Evolutionary conservation across 2,888 invertebrate species (phyloP).

Genomic region (Epirrhoe alternata): DNA sequence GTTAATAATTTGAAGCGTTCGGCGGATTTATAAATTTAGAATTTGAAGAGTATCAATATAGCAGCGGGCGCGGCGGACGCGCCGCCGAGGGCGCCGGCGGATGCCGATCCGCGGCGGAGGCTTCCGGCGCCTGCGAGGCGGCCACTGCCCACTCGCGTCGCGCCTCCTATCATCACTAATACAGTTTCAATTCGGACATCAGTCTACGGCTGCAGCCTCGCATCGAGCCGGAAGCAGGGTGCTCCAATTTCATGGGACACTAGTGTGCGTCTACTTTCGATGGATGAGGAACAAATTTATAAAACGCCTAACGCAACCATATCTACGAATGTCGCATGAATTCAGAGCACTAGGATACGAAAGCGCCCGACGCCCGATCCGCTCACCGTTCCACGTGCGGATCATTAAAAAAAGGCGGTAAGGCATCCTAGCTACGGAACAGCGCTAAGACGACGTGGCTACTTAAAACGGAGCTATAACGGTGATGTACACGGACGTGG

Average conservation of each 20-base stretch:
- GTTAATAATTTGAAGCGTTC: conserved; percentile 76
- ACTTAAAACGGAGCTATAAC: conserved; percentile 40
- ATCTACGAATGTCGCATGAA: conserved; percentile 47
- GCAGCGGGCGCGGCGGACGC: conserved; percentile 51
- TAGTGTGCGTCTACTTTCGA: conserved; percentile 37
- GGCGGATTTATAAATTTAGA: conserved; percentile 72
- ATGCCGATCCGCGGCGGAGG: conserved; percentile 32
- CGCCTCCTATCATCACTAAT: conserved; percentile 28
- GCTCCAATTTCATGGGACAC: conserved; percentile 41
- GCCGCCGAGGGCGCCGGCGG: conserved; percentile 36
- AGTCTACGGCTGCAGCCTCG: conserved; percentile 36
- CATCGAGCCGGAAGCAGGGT: conserved; percentile 42
- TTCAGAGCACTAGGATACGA: conserved; percentile 46
- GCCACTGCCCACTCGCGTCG: conserved; percentile 16
- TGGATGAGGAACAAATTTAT: conserved; percentile 39
- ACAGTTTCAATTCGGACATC: conserved; percentile 33
- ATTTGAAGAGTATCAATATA: conserved; percentile 65
- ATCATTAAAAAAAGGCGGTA: conserved; percentile 16
- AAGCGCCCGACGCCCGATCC: conserved; percentile 51
- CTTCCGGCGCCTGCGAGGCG: conserved; percentile 28
- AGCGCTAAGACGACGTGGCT: conserved; percentile 41
- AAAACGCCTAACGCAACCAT: conserved; percentile 35
- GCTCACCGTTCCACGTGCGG: conserved; percentile 32
- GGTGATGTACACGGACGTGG: conserved; percentile 35
- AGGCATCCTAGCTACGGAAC: conserved; percentile 36